Evolutionary conservation across 2,797 vertebrate species (phyloP).

Genomic region (Pipistrellus pipistrellus): DNA sequence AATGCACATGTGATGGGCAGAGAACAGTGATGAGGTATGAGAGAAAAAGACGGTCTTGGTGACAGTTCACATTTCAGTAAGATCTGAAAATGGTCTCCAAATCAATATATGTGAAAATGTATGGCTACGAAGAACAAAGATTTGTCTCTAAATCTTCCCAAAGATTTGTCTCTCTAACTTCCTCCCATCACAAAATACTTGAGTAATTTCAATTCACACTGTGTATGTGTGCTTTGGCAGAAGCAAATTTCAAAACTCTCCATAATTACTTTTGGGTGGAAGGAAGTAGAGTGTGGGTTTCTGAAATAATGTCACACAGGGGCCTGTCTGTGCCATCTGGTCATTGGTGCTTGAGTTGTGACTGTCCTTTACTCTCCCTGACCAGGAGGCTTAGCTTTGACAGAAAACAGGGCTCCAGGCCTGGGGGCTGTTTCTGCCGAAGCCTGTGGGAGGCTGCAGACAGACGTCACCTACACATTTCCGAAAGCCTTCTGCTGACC

Average conservation of each 20-base stretch:
- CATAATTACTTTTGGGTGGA: not conserved
- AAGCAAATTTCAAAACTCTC: not conserved
- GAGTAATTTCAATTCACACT: not conserved
- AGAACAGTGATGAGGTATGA: not conserved
- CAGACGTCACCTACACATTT: not conserved
- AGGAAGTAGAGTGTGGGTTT: conserved; percentile 39
- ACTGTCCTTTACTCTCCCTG: not conserved
- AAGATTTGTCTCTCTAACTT: not conserved
- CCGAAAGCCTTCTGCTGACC: conserved; percentile 12
- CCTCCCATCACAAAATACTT: not conserved
- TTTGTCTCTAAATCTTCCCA: not conserved
- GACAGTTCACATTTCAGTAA: not conserved
- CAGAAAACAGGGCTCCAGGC: not conserved
- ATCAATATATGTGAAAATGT: not conserved
- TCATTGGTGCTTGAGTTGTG: not conserved
- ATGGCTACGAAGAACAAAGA: not conserved
- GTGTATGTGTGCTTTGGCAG: not conserved
- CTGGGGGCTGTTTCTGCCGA: not conserved
- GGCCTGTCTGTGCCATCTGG: not conserved
- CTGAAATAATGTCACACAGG: not conserved
- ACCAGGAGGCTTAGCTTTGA: not conserved
- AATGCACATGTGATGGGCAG: rapidly evolving
- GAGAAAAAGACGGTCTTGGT: not conserved
- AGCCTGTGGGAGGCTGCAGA: not conserved
- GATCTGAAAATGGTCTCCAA: not conserved